Conservation (phyloP, 2,888 invertebrate species). For the Diplazon laetatorius region DNA sequence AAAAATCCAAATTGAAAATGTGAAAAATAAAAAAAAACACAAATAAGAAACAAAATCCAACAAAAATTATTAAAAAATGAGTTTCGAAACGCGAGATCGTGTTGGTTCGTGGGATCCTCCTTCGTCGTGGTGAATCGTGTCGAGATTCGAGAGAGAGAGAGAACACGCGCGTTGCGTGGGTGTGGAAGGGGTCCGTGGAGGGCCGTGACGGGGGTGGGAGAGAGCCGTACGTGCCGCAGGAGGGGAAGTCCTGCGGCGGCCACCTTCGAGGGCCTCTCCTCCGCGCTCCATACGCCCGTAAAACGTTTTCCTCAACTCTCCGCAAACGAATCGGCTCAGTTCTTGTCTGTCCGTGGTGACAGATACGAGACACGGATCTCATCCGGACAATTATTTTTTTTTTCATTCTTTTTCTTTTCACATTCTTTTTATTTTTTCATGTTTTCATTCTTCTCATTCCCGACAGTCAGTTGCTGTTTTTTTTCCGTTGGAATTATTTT, state of each 20-base stretch:
- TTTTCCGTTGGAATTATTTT: background rate
- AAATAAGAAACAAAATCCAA: background rate
- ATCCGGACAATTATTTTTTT: conserved; percentile 30
- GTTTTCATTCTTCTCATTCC: conserved; percentile 35
- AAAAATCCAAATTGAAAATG: background rate
- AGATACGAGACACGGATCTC: conserved; percentile 69
- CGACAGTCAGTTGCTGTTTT: background rate
- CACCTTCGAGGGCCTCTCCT: conserved; percentile 75
- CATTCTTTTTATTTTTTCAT: conserved; percentile 5
- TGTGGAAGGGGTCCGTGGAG: conserved; percentile 47
- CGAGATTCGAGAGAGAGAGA: background rate
- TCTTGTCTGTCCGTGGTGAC: conserved; percentile 73
- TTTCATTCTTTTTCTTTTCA: conserved; percentile 39
- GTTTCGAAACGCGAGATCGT: background rate
- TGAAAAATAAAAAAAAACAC: no score
- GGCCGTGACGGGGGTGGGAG: conserved; percentile 54
- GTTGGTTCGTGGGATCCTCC: conserved; percentile 28
- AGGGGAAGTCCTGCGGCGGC: conserved; percentile 75
- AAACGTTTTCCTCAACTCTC: conserved; percentile 71
- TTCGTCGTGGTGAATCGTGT: conserved; percentile 23
- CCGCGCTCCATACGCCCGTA: conserved; percentile 70
- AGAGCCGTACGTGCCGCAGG: conserved; percentile 62
- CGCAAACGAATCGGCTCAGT: conserved; percentile 72
- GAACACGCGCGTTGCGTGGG: conserved; percentile 20
- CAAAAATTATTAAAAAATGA: background rate